Conservation (phyloP, 2,797 vertebrate genomes). For the Emys orbicularis region DNA sequence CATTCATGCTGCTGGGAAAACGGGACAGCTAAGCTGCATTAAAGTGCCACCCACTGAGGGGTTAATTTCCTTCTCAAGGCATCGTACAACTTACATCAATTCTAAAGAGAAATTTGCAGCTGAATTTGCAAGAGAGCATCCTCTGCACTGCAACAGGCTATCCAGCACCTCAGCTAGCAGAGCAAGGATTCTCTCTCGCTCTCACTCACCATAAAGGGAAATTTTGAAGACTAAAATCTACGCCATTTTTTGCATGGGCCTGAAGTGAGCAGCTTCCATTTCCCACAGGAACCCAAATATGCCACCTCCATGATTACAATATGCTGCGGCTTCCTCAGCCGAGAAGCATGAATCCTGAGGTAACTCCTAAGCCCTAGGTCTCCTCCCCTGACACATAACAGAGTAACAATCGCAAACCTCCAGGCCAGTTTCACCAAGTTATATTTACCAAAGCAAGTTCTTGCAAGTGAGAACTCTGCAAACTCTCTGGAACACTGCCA, state of each 20-base stretch:
- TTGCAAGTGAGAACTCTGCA: neutral
- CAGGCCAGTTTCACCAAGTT: neutral
- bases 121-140: neutral
- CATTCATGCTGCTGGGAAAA: neutral
- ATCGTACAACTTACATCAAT: neutral
- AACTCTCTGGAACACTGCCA: neutral
- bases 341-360: neutral
- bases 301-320: neutral
- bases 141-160: neutral
- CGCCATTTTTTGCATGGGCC: neutral
- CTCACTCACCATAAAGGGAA: neutral
- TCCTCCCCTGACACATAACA: rapidly evolving
- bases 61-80: neutral
- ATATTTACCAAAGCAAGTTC: neutral
- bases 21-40: neutral
- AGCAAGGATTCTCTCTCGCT: neutral
- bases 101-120: neutral
- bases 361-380: neutral
- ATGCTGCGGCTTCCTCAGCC: neutral
- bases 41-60: neutral
- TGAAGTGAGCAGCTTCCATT: neutral
- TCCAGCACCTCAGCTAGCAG: neutral
- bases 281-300: neutral
- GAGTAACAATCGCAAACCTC: neutral
- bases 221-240: conserved; percentile 14